phyloP scores from a whole-genome alignment of 2,113 vertebrate genomes.

The Sitta europaea region DNA sequence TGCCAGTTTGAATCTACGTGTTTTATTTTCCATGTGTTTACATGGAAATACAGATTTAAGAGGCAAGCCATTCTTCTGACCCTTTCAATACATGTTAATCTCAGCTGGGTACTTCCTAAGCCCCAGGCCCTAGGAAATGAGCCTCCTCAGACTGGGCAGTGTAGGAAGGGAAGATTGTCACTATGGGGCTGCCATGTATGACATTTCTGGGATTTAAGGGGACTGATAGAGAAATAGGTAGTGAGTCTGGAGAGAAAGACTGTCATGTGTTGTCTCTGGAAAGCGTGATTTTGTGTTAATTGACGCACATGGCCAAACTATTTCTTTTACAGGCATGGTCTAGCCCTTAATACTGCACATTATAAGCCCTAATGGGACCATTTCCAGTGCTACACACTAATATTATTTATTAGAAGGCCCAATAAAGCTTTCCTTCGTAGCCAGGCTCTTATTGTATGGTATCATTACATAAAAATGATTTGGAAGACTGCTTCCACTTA shows the following conservation, averaged over 20 bases:
- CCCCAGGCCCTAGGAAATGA: background rate
- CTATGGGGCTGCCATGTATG: accelerated
- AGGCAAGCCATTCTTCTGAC: background rate
- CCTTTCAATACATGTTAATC: background rate
- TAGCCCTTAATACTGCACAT: conserved; percentile 1
- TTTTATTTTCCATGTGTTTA: conserved; percentile 1
- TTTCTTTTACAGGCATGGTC: background rate
- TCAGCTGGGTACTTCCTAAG: background rate
- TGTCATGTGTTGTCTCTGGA: accelerated
- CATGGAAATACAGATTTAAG: background rate
- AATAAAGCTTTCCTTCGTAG: conserved; percentile 2
- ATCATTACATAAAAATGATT: conserved; percentile 10
- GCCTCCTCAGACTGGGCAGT: background rate
- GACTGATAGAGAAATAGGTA: background rate
- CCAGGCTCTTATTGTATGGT: conserved; percentile 5
- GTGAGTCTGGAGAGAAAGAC: background rate
- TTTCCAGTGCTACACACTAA: background rate
- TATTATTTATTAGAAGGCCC: conserved; percentile 33
- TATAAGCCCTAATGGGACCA: background rate
- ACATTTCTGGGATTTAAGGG: background rate
- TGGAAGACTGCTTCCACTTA: conserved; percentile 32
- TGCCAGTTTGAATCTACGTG: background rate
- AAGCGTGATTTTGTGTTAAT: background rate
- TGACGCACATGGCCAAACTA: background rate
- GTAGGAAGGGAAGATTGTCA: background rate